Evolutionary conservation across 2,888 invertebrate genomes (phyloP).

Genomic region (Dorcus parallelipipedus): DNA sequence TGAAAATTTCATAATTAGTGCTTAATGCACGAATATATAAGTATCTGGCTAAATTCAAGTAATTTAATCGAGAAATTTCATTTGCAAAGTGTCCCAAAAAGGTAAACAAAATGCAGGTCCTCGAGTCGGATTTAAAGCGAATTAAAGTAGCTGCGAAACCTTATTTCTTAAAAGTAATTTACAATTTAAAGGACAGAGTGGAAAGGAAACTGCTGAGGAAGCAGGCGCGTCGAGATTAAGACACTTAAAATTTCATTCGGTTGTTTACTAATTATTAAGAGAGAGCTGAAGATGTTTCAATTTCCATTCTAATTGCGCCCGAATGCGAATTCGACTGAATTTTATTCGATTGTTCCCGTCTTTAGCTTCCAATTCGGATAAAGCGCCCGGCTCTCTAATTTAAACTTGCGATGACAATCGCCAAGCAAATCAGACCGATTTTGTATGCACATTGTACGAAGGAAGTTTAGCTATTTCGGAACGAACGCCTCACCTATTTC

Average conservation of each 20-base stretch:
- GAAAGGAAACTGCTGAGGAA: background rate
- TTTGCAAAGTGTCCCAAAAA: slow-evolving; percentile 2
- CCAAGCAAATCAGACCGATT: slow-evolving; percentile 19
- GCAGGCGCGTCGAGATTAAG: slow-evolving; percentile 6
- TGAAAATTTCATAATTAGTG: no score
- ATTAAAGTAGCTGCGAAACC: slow-evolving; percentile 12
- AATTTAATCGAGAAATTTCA: background rate
- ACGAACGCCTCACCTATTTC: no score
- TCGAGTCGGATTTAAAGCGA: slow-evolving; percentile 10
- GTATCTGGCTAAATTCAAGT: no score
- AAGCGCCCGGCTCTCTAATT: slow-evolving; percentile 12
- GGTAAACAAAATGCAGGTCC: background rate
- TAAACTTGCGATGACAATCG: slow-evolving; percentile 21
- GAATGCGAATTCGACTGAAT: slow-evolving; percentile 27
- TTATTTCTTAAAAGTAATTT: slow-evolving; percentile 10
- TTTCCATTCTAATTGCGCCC: slow-evolving; percentile 32
- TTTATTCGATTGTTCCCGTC: slow-evolving; percentile 20
- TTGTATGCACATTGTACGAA: slow-evolving; percentile 18
- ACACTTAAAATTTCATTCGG: slow-evolving; percentile 19
- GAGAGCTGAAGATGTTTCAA: slow-evolving; percentile 27
- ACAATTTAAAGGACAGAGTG: slow-evolving; percentile 8
- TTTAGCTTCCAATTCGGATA: slow-evolving; percentile 4
- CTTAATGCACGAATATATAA: no score
- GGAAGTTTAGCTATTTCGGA: no score
- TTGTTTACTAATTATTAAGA: slow-evolving; percentile 27